Conservation (phyloP, 37 sponge, comb jelly and placozoan species). For the Axinella damicornis region DNA sequence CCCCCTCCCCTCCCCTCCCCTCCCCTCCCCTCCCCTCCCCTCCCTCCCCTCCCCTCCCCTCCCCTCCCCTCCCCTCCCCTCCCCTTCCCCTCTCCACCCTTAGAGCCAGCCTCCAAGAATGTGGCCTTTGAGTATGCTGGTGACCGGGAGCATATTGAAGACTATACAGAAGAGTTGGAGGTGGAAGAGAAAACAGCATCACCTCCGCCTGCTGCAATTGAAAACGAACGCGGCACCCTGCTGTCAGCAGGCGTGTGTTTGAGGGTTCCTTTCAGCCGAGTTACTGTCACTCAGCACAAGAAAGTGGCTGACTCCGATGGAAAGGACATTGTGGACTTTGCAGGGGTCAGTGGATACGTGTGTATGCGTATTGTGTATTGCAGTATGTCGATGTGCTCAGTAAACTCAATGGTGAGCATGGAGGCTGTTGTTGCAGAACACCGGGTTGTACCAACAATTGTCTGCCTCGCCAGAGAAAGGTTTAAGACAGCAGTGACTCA, state of each 20-base stretch:
- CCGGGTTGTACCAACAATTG: no score
- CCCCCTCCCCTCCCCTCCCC: background rate
- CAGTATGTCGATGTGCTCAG: no score
- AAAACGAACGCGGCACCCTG: background rate
- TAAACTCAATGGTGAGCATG: no score
- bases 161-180: constrained; percentile 3
- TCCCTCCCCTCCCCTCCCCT: background rate
- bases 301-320: background rate
- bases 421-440: no score
- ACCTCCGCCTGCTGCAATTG: background rate
- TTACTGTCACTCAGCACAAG: constrained; percentile 23
- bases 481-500: no score
- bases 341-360: constrained; percentile 70
- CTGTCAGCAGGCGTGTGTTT: constrained; percentile 55
- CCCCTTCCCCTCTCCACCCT: background rate
- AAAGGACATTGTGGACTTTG: constrained; percentile 41
- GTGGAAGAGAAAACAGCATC: constrained; percentile 14
- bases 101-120: constrained; percentile 43
- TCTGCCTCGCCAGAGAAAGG: no score
- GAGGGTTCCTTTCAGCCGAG: constrained; percentile 62
- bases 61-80: no score
- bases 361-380: no score
- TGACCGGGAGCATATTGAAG: constrained; percentile 23
- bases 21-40: background rate
- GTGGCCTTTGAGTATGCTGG: constrained; percentile 53